A percentile compares a stretch with the other conserved stretches of the same genome.
These are phyloP conservation scores for Athalia circularis DNA, from an alignment of 2,888 invertebrate genomes.

Conservation along the genomic window DNA sequence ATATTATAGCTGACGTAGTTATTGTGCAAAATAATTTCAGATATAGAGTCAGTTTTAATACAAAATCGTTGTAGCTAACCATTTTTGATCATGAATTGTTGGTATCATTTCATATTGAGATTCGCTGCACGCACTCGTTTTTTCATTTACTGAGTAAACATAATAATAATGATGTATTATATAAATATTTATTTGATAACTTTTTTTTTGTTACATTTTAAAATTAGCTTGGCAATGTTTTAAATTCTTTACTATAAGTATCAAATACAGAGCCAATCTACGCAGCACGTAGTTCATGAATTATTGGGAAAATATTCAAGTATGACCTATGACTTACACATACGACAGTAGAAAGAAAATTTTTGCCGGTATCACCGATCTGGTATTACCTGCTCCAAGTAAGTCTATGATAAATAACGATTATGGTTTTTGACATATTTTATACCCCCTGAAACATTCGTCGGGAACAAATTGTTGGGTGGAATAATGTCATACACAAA, in stretches of 20 bases:
- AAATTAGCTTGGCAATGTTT: slow-evolving; percentile 26
- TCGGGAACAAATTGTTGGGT: background rate
- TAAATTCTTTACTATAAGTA: slow-evolving; percentile 33
- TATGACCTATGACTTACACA: background rate
- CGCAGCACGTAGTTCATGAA: slow-evolving; percentile 32
- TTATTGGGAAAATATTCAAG: slow-evolving; percentile 24
- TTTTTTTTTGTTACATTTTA: slow-evolving; percentile 29
- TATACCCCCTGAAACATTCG: background rate
- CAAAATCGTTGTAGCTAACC: background rate
- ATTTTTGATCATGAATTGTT: background rate
- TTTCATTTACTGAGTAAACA: background rate
- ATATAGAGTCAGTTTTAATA: slow-evolving; percentile 19
- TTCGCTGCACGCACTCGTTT: slow-evolving; percentile 17
- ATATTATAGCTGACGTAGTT: slow-evolving; percentile 14
- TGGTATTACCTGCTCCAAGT: background rate
- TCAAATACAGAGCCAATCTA: slow-evolving; percentile 15
- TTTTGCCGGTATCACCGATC: background rate
- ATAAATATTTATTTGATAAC: slow-evolving; percentile 32
- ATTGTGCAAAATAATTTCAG: background rate
- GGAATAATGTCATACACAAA: background rate
- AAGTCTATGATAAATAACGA: background rate
- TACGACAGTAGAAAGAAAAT: slow-evolving; percentile 3
- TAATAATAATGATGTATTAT: background rate
- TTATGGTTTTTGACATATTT: slow-evolving; percentile 8
- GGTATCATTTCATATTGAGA: slow-evolving; percentile 20